phyloP scores from a whole-genome alignment of 2,113 vertebrate species.

The Acrocephalus arundinaceus region DNA sequence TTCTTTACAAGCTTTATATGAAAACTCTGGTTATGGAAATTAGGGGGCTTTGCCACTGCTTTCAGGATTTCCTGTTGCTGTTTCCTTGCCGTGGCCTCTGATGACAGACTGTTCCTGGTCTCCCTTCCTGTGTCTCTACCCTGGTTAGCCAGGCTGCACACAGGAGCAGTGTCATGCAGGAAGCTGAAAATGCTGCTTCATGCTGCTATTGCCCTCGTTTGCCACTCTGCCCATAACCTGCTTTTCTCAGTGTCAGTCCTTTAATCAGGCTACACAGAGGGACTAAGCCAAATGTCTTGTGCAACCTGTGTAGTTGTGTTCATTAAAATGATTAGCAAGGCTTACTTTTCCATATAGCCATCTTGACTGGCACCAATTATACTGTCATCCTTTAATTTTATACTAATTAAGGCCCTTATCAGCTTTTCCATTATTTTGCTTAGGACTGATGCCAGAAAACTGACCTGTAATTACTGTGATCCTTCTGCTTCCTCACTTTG shows the following conservation, averaged over 20 bases:
- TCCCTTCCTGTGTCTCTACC: background rate
- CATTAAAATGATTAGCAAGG: background rate
- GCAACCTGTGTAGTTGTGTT: background rate
- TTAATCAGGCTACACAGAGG: background rate
- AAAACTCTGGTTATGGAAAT: background rate
- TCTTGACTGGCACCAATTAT: background rate
- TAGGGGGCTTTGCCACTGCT: background rate
- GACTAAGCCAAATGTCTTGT: background rate
- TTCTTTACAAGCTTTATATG: background rate
- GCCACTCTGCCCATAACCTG: background rate
- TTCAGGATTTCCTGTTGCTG: background rate
- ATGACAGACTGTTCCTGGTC: background rate
- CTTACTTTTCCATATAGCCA: background rate
- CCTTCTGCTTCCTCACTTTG: background rate
- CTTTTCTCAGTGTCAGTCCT: background rate
- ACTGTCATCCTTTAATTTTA: background rate
- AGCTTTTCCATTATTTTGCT: conserved; percentile 2
- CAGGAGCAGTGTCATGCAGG: background rate
- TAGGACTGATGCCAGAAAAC: background rate
- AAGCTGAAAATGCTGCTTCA: rapidly evolving
- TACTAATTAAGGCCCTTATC: background rate
- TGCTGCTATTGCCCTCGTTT: background rate
- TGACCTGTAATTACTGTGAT: conserved; percentile 25
- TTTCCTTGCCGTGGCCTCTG: background rate
- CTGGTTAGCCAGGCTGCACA: background rate